Evolutionary conservation across 2,797 vertebrate species (phyloP).

Genomic region (Sandelia bainsii): DNA sequence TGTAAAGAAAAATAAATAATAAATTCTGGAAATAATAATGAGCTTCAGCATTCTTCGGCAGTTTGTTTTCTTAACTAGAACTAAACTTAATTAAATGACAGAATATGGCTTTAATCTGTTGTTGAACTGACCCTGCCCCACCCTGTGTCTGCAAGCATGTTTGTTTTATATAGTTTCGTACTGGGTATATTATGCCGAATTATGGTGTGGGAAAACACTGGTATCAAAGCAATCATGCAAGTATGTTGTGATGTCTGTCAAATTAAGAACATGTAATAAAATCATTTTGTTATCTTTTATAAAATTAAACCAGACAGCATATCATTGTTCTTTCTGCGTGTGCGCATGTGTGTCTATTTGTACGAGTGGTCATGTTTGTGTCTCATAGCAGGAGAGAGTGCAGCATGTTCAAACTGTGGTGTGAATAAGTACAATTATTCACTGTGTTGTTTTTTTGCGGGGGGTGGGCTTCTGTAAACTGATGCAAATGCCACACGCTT

Average conservation of each 20-base stretch:
- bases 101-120: slow-evolving; percentile 82
- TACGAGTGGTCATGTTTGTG: slow-evolving; percentile 15
- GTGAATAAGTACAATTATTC: slow-evolving; percentile 47
- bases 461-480: slow-evolving; percentile 20
- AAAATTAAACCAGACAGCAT: slow-evolving; percentile 68
- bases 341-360: background rate
- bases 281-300: slow-evolving; percentile 84
- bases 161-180: slow-evolving; percentile 81
- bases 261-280: slow-evolving; percentile 81
- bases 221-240: slow-evolving; percentile 79
- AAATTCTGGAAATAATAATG: slow-evolving; percentile 78
- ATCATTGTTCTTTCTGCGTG: slow-evolving; percentile 64
- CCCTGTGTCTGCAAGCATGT: slow-evolving; percentile 80
- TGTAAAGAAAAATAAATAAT: slow-evolving; percentile 77
- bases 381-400: slow-evolving; percentile 1
- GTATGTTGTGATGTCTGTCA: slow-evolving; percentile 84
- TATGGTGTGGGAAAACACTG: slow-evolving; percentile 72
- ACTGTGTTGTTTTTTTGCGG: slow-evolving; percentile 17
- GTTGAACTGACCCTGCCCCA: slow-evolving; percentile 49
- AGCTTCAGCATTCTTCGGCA: slow-evolving; percentile 75
- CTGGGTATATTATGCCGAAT: slow-evolving; percentile 71
- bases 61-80: slow-evolving; percentile 67
- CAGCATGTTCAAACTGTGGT: slow-evolving; percentile 9
- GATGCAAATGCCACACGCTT: slow-evolving; percentile 53
- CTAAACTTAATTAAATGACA: slow-evolving; percentile 58